Percentiles rank a stretch among this genome's conserved stretches.
Evolutionary conservation across 2,797 vertebrate genomes (phyloP).

Genomic region (Bradypodion pumilum): DNA sequence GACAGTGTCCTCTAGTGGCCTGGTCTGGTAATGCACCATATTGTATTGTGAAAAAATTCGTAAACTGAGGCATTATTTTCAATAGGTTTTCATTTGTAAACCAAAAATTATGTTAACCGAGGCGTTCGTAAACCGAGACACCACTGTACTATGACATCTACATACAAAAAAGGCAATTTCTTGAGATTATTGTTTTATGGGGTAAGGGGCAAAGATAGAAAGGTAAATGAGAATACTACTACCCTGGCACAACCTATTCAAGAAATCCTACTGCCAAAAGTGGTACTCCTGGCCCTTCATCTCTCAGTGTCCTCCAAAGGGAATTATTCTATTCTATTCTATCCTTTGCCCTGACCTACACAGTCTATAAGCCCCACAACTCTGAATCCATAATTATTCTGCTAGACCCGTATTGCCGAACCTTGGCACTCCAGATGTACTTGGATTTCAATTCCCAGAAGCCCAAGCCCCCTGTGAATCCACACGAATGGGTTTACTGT

Average conservation of each 20-base stretch:
- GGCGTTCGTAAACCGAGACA: no score
- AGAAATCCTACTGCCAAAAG: neutral
- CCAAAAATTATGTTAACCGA: no score
- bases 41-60: no score
- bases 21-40: no score
- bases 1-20: no score
- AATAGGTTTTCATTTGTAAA: no score
- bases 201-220: neutral
- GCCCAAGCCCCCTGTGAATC: no score
- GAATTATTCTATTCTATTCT: neutral
- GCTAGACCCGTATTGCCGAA: no score
- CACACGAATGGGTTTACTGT: no score
- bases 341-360: neutral
- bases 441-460: no score
- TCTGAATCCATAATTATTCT: neutral
- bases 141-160: slow-evolving; percentile 11
- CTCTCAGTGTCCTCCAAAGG: neutral
- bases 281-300: neutral
- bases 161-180: slow-evolving; percentile 13
- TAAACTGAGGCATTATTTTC: no score
- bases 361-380: slow-evolving; percentile 2
- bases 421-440: no score
- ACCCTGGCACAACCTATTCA: neutral
- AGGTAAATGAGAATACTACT: neutral
- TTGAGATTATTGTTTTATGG: neutral